These are phyloP conservation scores for Scyliorhinus canicula DNA, from an alignment of 2,797 vertebrate genomes.

Conservation along the genomic window DNA sequence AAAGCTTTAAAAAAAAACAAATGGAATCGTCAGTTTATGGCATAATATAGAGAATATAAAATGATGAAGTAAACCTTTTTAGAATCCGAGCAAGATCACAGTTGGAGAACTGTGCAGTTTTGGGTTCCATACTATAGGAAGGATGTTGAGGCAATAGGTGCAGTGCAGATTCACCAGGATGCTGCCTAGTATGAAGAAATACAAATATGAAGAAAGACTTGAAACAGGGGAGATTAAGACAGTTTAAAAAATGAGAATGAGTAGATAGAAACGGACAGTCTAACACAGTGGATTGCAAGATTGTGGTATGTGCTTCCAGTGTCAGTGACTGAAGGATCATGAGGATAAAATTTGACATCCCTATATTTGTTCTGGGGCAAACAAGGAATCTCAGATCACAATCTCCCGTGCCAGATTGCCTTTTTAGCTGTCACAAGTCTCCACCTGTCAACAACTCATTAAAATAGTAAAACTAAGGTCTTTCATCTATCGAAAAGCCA, in stretches of 20 bases:
- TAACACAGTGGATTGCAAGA: neutral
- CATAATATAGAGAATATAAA: neutral
- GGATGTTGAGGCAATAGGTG: constrained; percentile 16
- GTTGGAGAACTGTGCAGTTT: neutral
- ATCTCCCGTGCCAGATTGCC: neutral
- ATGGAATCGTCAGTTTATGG: neutral
- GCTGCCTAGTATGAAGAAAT: neutral
- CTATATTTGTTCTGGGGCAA: neutral
- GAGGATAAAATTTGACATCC: neutral
- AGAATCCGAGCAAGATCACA: neutral
- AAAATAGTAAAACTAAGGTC: neutral
- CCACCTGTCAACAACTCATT: neutral
- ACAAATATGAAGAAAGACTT: constrained; percentile 3
- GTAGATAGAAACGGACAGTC: neutral
- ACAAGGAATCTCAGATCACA: neutral
- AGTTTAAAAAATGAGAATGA: neutral
- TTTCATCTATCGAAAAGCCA: neutral
- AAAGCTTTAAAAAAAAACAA: neutral
- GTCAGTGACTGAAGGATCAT: neutral
- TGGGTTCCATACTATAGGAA: constrained; percentile 2
- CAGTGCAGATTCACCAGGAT: neutral
- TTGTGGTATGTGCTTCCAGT: neutral
- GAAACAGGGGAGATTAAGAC: neutral
- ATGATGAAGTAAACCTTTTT: neutral
- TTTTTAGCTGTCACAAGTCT: neutral